phyloP scores from a whole-genome alignment of 2,888 invertebrate genomes.

The Caenorhabditis sp. region DNA sequence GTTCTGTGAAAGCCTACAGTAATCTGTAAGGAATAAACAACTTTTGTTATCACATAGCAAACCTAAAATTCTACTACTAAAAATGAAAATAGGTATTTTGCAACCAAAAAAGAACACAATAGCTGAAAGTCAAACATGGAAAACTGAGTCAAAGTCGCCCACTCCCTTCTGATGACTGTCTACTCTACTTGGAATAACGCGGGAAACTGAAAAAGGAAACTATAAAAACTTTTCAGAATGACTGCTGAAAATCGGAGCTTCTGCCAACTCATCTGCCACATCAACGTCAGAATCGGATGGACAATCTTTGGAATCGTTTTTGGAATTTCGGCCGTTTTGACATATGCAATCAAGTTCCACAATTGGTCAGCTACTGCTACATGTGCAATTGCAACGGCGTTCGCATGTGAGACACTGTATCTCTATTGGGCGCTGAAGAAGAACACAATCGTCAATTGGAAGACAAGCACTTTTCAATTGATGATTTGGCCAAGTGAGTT shows the following conservation, averaged over 20 bases:
- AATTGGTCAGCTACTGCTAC: conserved; percentile 54
- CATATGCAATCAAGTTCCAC: conserved; percentile 58
- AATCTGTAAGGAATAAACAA: too few relatives aligned
- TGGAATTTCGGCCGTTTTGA: conserved; percentile 52
- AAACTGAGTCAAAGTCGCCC: conserved; percentile 27
- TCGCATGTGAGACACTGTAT: conserved; percentile 55
- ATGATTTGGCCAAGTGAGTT: conserved; percentile 61
- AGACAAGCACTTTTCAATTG: conserved; percentile 14
- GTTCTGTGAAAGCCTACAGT: too few relatives aligned
- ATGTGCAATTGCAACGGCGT: conserved; percentile 43
- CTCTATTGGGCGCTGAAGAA: conserved; percentile 54
- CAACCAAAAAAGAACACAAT: conserved; percentile 13
- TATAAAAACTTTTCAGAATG: conserved; percentile 20
- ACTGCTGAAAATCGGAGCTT: conserved; percentile 24
- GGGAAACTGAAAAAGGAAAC: neutral
- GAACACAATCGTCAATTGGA: conserved; percentile 56
- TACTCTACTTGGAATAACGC: neutral
- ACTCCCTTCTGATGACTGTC: conserved; percentile 19
- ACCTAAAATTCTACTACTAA: neutral
- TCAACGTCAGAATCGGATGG: conserved; percentile 58
- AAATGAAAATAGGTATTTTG: neutral
- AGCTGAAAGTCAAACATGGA: conserved; percentile 34
- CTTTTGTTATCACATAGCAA: neutral
- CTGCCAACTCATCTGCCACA: conserved; percentile 51
- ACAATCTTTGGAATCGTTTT: conserved; percentile 57